Evolutionary conservation across 2,888 invertebrate species (phyloP).

Genomic region (Himalopsyche anomala): DNA sequence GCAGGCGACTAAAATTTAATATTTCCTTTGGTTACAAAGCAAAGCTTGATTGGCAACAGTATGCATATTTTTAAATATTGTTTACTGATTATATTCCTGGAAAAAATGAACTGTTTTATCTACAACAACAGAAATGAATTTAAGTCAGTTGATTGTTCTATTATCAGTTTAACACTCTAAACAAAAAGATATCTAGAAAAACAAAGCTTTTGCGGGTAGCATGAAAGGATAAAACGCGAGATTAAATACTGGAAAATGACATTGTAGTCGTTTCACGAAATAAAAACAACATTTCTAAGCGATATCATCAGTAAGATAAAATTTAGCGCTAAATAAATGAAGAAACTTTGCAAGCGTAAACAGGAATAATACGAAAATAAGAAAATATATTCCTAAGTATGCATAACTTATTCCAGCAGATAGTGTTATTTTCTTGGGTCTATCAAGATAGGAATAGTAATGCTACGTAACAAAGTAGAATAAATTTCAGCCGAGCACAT

Average conservation of each 20-base stretch:
- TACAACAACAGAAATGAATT: too few species aligned
- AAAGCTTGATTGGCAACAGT: too few species aligned
- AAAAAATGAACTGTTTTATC: neutral
- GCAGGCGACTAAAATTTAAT: too few species aligned
- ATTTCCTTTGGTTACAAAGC: too few species aligned
- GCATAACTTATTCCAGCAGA: constrained; percentile 12
- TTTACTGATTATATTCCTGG: neutral
- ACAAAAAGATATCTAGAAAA: neutral
- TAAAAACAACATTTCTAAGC: constrained; percentile 27
- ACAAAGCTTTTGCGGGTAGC: neutral
- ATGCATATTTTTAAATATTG: neutral
- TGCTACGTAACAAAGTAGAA: neutral
- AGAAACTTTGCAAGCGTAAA: constrained; percentile 17
- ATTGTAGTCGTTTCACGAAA: neutral
- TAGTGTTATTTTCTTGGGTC: constrained; percentile 27
- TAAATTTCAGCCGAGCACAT: neutral
- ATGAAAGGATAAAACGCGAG: neutral
- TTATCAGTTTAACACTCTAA: too few species aligned
- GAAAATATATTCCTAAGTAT: constrained; percentile 22
- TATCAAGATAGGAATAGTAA: constrained; percentile 1
- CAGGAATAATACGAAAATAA: constrained; percentile 34
- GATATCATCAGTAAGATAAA: constrained; percentile 34
- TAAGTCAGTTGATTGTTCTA: too few species aligned
- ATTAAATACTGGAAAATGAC: neutral
- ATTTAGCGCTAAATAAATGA: neutral